Conservation (phyloP, 1,140 invertebrate genomes). For the Eriocheir sinensis region DNA sequence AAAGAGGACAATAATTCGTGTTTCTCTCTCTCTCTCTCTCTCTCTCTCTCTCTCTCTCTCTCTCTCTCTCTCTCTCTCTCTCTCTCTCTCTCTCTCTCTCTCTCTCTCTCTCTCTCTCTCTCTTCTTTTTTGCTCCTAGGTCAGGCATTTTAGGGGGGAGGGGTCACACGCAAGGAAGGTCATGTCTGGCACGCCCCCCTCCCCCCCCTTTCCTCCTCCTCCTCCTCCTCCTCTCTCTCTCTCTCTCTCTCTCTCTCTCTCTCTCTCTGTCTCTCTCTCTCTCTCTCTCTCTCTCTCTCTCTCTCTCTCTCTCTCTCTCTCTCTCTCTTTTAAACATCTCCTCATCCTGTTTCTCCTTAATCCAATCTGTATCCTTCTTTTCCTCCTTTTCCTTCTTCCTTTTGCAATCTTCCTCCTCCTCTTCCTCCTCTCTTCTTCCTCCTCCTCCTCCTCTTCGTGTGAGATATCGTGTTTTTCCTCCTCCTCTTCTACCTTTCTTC, state of each 20-base stretch:
- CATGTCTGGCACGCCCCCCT: not conserved
- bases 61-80: too few species aligned
- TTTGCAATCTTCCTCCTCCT: not conserved
- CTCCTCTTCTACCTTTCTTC: too few species aligned
- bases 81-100: too few species aligned
- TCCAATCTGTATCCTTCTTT: not conserved
- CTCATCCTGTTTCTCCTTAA: not conserved
- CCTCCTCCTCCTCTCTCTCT: not conserved
- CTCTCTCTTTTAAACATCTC: not conserved
- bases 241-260: not conserved
- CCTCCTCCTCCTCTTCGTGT: too few species aligned
- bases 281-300: too few species aligned
- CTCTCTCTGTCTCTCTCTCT: not conserved
- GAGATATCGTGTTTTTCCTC: too few species aligned
- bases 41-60: too few species aligned
- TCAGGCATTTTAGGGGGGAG: not conserved
- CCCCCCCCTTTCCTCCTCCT: not conserved
- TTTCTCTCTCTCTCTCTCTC: not conserved
- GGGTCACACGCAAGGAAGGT: constrained; percentile 11
- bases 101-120: constrained; percentile 10
- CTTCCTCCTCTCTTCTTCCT: too few species aligned
- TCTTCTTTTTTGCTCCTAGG: too few species aligned
- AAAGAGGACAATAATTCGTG: not conserved
- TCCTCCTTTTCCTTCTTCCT: too few species aligned
- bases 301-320: not conserved